Evolutionary conservation across 2,113 vertebrate species (phyloP).

Genomic region (Petaurus breviceps): DNA sequence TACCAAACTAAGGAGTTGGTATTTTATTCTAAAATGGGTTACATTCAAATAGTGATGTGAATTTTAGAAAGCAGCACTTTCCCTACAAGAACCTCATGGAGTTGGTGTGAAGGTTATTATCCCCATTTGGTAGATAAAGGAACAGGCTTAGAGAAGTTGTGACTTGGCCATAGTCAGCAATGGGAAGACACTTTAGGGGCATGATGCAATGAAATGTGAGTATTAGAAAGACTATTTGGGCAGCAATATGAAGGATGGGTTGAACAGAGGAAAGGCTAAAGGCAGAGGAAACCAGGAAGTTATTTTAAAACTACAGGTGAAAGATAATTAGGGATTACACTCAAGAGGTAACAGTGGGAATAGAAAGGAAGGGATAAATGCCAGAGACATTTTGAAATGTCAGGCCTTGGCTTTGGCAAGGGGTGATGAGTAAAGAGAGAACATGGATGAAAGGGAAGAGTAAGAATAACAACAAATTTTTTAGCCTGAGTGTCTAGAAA

Average conservation of each 20-base stretch:
- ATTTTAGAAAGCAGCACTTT: neutral
- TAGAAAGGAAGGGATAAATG: neutral
- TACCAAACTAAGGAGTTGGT: neutral
- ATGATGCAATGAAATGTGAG: neutral
- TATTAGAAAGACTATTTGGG: neutral
- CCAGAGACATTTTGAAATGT: neutral
- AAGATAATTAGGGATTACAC: neutral
- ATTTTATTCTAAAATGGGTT: neutral
- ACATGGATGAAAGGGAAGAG: neutral
- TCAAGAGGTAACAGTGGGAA: neutral
- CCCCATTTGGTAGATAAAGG: neutral
- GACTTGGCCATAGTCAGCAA: neutral
- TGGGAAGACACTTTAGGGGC: neutral
- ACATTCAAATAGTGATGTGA: neutral
- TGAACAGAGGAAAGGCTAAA: neutral
- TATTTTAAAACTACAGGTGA: neutral
- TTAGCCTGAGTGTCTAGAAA: neutral
- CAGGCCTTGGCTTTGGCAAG: neutral
- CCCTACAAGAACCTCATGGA: neutral
- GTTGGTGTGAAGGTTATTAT: neutral
- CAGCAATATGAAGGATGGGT: neutral
- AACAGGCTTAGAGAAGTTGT: neutral
- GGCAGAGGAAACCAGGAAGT: neutral
- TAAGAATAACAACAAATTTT: neutral
- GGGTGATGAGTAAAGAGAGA: neutral